Conservation (phyloP, 2,797 vertebrate genomes). For the Peromyscus attwateri region DNA sequence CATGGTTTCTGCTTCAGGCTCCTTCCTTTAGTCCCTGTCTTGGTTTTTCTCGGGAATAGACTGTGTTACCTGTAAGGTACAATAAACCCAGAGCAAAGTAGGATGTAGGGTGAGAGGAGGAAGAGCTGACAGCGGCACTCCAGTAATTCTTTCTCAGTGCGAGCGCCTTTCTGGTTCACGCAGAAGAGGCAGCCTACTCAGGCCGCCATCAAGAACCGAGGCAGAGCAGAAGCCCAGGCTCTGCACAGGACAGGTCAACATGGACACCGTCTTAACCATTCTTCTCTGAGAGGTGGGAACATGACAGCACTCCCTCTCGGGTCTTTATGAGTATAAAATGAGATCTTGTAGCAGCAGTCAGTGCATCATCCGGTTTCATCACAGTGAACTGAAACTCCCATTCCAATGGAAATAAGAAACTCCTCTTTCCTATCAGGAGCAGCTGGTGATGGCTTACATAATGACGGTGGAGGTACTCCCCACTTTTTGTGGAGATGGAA, state of each 20-base stretch:
- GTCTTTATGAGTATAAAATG: not conserved
- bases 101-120: not conserved
- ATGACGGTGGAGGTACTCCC: not conserved
- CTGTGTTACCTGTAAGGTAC: not conserved
- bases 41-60: not conserved
- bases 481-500: not conserved
- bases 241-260: not conserved
- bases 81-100: not conserved
- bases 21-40: not conserved
- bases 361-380: not conserved
- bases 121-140: not conserved
- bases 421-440: not conserved
- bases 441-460: not conserved
- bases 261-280: not conserved
- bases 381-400: not conserved
- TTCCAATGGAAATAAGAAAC: not conserved
- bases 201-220: not conserved
- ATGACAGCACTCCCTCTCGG: not conserved
- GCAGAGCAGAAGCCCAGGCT: not conserved
- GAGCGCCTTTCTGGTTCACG: not conserved
- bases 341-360: not conserved
- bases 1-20: not conserved
- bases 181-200: not conserved
- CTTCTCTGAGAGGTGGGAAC: conserved; percentile 8
- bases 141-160: not conserved